Evolutionary conservation across 2,113 vertebrate genomes (phyloP).

Genomic region (Planiliza haematocheilus): DNA sequence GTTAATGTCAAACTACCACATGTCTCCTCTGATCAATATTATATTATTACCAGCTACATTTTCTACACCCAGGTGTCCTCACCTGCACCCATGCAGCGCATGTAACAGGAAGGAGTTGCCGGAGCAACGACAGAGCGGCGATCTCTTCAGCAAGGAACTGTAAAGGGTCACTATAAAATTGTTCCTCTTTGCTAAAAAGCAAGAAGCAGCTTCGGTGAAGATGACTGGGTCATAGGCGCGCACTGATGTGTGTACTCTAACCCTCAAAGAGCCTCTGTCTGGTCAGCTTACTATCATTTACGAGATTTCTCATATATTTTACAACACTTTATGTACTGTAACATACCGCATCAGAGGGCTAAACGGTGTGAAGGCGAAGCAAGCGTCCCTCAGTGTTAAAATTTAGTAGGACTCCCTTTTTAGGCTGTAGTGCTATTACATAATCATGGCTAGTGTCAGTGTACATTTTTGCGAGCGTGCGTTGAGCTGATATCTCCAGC

Average conservation of each 20-base stretch:
- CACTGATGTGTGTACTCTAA: background rate
- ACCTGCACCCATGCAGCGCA: background rate
- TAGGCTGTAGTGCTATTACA: slow-evolving; percentile 26
- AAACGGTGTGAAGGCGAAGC: slow-evolving; percentile 39
- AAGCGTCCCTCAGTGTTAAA: slow-evolving; percentile 21
- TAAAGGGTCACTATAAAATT: too few species aligned
- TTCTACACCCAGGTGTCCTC: background rate
- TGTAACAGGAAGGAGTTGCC: slow-evolving; percentile 8
- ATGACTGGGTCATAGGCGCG: background rate
- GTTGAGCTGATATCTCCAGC: slow-evolving; percentile 22
- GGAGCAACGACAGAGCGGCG: slow-evolving; percentile 1
- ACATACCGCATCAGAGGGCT: slow-evolving; percentile 12
- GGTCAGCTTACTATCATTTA: slow-evolving; percentile 12
- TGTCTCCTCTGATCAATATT: slow-evolving; percentile 5
- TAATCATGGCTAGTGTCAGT: slow-evolving; percentile 37
- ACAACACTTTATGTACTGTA: background rate
- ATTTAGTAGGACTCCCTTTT: slow-evolving; percentile 33
- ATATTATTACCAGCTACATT: slow-evolving; percentile 28
- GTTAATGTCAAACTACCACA: background rate
- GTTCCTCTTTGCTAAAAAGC: background rate
- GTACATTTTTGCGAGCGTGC: slow-evolving; percentile 22
- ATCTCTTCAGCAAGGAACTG: background rate
- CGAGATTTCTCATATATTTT: slow-evolving; percentile 5
- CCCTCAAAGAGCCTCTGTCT: slow-evolving; percentile 10
- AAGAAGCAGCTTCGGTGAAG: background rate